phyloP scores from a whole-genome alignment of 1,140 invertebrate genomes.

The Drosophila athabasca region DNA sequence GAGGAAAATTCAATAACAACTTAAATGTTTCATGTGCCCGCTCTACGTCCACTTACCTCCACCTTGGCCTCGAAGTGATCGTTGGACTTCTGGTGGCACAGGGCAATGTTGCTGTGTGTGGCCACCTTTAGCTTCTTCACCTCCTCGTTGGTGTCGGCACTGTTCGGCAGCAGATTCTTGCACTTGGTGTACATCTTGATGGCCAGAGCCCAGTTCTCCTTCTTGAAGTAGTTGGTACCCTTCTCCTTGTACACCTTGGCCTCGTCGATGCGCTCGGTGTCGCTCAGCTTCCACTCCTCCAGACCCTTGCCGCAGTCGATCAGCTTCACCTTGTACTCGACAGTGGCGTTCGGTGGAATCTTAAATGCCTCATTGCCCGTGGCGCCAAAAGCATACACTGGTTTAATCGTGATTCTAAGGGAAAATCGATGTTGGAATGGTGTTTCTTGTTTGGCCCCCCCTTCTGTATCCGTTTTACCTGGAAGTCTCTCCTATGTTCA shows the following conservation, averaged over 20 bases:
- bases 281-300: constrained; percentile 92
- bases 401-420: constrained; percentile 86
- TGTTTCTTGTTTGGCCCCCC: not conserved
- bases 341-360: constrained; percentile 91
- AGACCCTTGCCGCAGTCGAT: constrained; percentile 92
- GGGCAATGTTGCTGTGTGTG: constrained; percentile 92
- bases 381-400: constrained; percentile 92
- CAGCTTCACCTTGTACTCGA: constrained; percentile 93
- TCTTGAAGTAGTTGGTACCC: constrained; percentile 96
- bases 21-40: constrained; percentile 63
- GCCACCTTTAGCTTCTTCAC: constrained; percentile 86
- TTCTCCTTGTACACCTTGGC: constrained; percentile 94
- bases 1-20: not conserved
- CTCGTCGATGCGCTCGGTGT: constrained; percentile 91
- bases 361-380: constrained; percentile 88
- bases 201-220: constrained; percentile 90
- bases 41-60: constrained; percentile 66
- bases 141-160: constrained; percentile 72
- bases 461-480: constrained; percentile 36
- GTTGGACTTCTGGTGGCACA: constrained; percentile 93
- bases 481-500: constrained; percentile 93
- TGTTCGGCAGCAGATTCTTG: constrained; percentile 83
- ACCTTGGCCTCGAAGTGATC: constrained; percentile 89
- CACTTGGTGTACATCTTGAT: constrained; percentile 94
- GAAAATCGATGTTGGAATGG: not conserved